phyloP scores from a whole-genome alignment of 2,113 vertebrate species.

The Propithecus coquereli region DNA sequence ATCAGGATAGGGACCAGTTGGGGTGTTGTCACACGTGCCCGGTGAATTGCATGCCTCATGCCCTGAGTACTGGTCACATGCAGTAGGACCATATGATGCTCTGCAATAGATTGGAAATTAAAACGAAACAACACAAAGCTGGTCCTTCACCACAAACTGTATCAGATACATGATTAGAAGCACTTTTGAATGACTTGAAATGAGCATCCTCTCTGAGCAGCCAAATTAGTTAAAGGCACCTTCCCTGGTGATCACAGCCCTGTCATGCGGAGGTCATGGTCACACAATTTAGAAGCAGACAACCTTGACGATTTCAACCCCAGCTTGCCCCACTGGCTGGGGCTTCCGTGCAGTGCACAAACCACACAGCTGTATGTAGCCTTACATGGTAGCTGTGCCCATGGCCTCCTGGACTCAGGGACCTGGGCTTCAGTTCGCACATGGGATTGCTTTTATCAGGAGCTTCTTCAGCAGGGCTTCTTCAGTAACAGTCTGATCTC shows the following conservation, averaged over 20 bases:
- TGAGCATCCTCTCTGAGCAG: background rate
- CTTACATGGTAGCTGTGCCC: background rate
- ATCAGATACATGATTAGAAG: background rate
- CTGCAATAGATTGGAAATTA: background rate
- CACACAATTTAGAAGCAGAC: background rate
- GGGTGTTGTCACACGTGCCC: background rate
- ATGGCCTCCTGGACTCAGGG: background rate
- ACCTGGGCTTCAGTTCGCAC: background rate
- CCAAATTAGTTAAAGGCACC: background rate
- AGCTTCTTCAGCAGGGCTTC: background rate
- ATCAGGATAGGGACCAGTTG: background rate
- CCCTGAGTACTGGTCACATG: background rate
- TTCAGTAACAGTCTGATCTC: background rate
- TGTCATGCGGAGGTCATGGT: background rate
- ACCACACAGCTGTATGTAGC: background rate
- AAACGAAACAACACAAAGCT: background rate
- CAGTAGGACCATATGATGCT: background rate
- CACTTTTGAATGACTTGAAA: background rate
- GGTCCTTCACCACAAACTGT: background rate
- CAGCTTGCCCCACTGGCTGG: background rate
- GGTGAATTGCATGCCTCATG: background rate
- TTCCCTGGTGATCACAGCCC: background rate
- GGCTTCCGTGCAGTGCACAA: background rate
- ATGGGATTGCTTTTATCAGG: background rate
- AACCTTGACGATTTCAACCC: background rate